Conservation (phyloP, 2,797 vertebrate species). For the Peromyscus attwateri region DNA sequence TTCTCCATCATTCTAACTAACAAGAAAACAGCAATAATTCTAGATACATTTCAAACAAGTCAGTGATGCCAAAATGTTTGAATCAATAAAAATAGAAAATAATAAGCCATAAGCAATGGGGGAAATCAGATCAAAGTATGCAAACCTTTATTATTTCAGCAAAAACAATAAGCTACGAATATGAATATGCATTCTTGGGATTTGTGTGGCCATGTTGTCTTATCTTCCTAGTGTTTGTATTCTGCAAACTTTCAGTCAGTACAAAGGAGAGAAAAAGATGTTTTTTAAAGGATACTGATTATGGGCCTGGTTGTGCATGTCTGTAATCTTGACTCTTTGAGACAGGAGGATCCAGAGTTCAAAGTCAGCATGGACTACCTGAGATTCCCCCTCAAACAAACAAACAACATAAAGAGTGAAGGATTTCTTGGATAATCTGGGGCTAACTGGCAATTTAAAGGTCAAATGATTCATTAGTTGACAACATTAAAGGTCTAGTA, state of each 20-base stretch:
- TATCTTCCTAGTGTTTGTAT: neutral
- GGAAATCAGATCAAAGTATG: neutral
- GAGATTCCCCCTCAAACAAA: neutral
- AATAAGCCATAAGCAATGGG: conserved; percentile 21
- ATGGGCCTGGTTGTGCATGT: neutral
- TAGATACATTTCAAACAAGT: conserved; percentile 51
- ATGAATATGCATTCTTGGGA: neutral
- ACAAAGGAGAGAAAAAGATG: neutral
- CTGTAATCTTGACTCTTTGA: neutral
- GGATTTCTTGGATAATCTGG: conserved; percentile 7
- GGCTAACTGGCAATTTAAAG: neutral
- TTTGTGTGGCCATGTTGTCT: conserved; percentile 8
- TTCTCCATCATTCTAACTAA: neutral
- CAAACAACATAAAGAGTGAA: conserved; percentile 9
- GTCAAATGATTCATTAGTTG: conserved; percentile 32
- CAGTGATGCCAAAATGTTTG: conserved; percentile 9
- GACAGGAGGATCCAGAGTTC: neutral
- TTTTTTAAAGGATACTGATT: neutral
- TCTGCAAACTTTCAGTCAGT: conserved; percentile 4
- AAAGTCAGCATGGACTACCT: neutral
- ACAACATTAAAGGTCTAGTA: conserved; percentile 45
- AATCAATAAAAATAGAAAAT: conserved; percentile 32
- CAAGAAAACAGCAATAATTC: conserved; percentile 30
- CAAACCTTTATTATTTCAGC: conserved; percentile 61
- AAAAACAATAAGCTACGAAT: conserved; percentile 37